Conservation (phyloP, 2,797 vertebrate genomes). For the Sebastes minor region DNA sequence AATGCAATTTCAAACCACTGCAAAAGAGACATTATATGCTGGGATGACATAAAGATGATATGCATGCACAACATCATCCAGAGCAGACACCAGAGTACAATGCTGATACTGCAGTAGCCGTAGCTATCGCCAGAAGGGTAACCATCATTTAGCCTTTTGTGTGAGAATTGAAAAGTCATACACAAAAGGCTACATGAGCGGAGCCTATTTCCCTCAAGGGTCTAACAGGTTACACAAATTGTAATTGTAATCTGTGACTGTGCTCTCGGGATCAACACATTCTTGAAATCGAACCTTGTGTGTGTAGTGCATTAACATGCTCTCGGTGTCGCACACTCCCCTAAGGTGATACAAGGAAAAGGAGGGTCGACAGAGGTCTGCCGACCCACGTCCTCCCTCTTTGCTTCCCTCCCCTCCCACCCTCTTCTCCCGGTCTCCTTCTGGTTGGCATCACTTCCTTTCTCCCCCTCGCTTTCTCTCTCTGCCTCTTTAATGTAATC, state of each 20-base stretch:
- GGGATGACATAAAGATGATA: neutral
- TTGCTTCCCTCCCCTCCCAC: neutral
- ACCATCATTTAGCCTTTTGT: slow-evolving; percentile 12
- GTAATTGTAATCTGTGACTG: neutral
- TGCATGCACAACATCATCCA: neutral
- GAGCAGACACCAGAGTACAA: neutral
- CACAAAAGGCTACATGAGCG: neutral
- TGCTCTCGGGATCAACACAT: neutral
- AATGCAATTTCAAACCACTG: neutral
- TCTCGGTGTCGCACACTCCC: neutral
- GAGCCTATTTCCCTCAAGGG: neutral
- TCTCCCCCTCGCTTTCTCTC: neutral
- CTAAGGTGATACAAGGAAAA: neutral
- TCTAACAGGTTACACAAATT: neutral
- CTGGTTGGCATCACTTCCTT: neutral
- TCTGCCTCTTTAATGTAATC: slow-evolving; percentile 47
- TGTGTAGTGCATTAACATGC: neutral
- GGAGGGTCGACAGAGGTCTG: neutral
- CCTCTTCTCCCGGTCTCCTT: neutral
- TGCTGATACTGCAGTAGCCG: neutral
- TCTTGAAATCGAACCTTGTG: neutral
- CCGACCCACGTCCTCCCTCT: neutral
- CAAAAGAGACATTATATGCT: neutral
- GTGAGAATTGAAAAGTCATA: slow-evolving; percentile 1
- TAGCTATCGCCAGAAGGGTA: neutral